A percentile compares a stretch with the other conserved stretches of the same genome.
Conservation (phyloP, 2,113 vertebrate species). For the Athene noctua region DNA sequence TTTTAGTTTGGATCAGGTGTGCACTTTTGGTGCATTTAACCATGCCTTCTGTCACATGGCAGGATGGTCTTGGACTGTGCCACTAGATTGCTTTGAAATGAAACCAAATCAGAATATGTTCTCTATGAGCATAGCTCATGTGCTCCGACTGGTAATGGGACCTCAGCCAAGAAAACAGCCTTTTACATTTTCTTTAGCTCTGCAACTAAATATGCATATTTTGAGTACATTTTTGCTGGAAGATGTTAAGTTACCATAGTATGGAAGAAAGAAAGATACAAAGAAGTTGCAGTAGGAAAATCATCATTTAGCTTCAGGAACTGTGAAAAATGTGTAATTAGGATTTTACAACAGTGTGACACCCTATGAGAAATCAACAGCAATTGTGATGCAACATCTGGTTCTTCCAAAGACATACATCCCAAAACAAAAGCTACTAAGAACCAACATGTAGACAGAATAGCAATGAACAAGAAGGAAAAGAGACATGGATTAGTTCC, state of each 20-base stretch:
- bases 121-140: neutral
- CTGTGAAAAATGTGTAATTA: constrained; percentile 1
- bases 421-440: neutral
- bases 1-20: neutral
- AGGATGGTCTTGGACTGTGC: neutral
- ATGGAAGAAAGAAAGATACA: neutral
- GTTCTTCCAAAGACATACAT: neutral
- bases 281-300: neutral
- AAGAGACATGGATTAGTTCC: neutral
- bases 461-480: neutral
- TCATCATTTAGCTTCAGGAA: constrained; percentile 10
- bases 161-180: neutral
- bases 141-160: neutral
- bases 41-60: neutral
- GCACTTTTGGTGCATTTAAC: neutral
- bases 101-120: neutral
- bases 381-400: constrained; percentile 46
- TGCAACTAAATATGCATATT: neutral
- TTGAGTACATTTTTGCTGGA: neutral
- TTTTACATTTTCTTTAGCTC: neutral
- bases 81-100: neutral
- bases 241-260: neutral
- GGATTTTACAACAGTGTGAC: constrained; percentile 1
- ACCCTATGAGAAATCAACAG: constrained; percentile 22
- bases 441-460: neutral